Conservation (phyloP, 2,797 vertebrate species). For the Brachyalestes nurse region DNA sequence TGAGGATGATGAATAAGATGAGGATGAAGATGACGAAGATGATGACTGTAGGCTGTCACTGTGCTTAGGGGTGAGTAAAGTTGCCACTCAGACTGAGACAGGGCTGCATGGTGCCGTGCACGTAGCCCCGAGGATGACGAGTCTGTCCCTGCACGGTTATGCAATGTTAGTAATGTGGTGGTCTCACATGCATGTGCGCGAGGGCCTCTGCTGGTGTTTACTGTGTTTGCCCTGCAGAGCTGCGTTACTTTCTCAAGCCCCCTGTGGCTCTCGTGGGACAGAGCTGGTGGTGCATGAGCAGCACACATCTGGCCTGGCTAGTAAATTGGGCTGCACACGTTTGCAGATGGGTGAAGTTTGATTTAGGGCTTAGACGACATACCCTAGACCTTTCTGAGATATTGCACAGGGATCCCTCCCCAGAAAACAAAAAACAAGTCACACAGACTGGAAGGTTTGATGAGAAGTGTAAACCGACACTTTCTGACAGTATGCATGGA, state of each 20-base stretch:
- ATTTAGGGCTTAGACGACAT: no score
- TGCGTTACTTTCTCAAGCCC: background rate
- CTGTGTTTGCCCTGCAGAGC: background rate
- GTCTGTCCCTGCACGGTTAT: background rate
- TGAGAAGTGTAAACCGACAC: no score
- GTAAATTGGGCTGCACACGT: no score
- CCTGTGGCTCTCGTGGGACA: no score
- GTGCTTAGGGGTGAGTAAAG: constrained; percentile 42
- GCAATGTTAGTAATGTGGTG: background rate
- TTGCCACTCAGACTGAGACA: background rate
- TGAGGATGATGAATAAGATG: background rate
- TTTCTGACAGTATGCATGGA: no score
- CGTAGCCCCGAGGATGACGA: background rate
- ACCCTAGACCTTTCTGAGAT: no score
- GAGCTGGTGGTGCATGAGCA: no score
- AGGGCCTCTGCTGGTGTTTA: background rate
- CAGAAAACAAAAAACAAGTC: no score
- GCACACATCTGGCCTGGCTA: no score
- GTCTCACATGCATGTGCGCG: background rate
- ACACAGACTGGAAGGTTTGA: no score
- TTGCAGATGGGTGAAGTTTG: no score
- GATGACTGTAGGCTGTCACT: constrained; percentile 11
- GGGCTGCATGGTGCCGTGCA: background rate
- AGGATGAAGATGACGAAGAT: background rate
- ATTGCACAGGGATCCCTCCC: no score